phyloP scores from a whole-genome alignment of 2,113 vertebrate genomes.

The Delphinapterus leucas region DNA sequence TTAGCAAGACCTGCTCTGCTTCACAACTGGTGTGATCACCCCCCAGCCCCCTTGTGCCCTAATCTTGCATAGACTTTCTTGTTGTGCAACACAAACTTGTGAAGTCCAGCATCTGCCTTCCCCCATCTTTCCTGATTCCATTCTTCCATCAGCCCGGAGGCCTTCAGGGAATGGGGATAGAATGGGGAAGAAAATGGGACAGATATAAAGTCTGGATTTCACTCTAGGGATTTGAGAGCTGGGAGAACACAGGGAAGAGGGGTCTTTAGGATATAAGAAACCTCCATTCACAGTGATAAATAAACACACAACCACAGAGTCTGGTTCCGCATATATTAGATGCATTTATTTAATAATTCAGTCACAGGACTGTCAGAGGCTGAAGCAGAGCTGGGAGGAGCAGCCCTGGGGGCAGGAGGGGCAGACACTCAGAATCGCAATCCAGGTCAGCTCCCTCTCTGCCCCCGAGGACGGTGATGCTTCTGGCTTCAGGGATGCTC shows the following conservation, averaged over 20 bases:
- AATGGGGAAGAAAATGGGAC: background rate
- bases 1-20: background rate
- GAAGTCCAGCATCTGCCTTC: background rate
- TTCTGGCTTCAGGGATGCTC: background rate
- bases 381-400: background rate
- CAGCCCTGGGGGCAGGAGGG: background rate
- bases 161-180: background rate
- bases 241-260: background rate
- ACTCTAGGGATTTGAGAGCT: background rate
- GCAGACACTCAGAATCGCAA: no score
- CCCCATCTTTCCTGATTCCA: background rate
- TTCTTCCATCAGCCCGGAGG: background rate
- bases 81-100: background rate
- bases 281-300: background rate
- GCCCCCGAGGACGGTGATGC: background rate
- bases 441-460: background rate
- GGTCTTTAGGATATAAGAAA: background rate
- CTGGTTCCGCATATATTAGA: background rate
- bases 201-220: background rate
- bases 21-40: background rate
- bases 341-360: background rate
- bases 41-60: background rate
- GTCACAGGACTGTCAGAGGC: background rate
- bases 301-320: background rate
- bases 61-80: background rate